These are phyloP conservation scores for Scotopteryx bipunctaria DNA, from an alignment of 2,888 invertebrate species.

Conservation along the genomic window DNA sequence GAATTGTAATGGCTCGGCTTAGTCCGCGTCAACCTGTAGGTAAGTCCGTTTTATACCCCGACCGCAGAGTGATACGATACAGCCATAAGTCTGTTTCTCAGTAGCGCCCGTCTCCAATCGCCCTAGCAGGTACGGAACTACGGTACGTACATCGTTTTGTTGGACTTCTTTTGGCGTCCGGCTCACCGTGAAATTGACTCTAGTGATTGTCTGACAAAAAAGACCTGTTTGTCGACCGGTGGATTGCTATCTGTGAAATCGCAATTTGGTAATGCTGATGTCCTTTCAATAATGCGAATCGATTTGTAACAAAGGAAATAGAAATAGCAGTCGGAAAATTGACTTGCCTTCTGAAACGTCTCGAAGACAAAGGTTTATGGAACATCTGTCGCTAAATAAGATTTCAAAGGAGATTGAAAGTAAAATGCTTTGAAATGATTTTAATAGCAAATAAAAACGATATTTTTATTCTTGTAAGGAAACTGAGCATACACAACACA, in stretches of 20 bases:
- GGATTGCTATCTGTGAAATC: conserved; percentile 33
- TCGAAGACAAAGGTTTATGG: background rate
- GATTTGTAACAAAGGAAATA: conserved; percentile 24
- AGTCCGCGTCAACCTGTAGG: no score
- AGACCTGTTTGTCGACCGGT: conserved; percentile 50
- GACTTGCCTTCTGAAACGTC: background rate
- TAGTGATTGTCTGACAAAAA: conserved; percentile 64
- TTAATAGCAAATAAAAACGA: no score
- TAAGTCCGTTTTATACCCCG: no score
- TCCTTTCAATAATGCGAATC: conserved; percentile 27
- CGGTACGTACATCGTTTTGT: conserved; percentile 22
- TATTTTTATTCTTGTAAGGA: no score
- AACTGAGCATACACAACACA: no score
- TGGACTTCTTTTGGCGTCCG: conserved; percentile 56
- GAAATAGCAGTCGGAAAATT: conserved; percentile 1
- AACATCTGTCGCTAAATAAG: background rate
- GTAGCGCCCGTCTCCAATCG: conserved; percentile 18
- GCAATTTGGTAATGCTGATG: conserved; percentile 24
- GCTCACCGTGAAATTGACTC: conserved; percentile 72
- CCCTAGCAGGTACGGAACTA: conserved; percentile 13
- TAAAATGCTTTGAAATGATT: no score
- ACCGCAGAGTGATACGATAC: no score
- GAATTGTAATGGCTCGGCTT: no score
- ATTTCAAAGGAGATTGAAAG: background rate
- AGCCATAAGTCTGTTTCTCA: background rate